These are phyloP conservation scores for Trididemnum miniatum DNA, from an alignment of 23 tunicate genomes.

Conservation along the genomic window DNA sequence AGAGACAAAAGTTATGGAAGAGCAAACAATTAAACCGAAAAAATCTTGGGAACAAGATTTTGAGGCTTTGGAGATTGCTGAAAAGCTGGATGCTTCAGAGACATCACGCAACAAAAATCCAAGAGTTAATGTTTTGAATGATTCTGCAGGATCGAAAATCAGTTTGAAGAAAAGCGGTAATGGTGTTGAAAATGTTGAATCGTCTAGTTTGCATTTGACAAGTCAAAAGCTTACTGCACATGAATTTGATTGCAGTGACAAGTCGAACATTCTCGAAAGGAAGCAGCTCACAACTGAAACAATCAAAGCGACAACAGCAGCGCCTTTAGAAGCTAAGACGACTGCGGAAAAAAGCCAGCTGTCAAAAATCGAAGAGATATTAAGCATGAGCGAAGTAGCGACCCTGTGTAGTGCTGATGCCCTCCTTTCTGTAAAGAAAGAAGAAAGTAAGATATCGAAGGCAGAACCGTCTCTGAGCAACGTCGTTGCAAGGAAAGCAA, in stretches of 20 bases:
- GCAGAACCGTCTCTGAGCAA: background rate
- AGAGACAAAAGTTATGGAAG: too few relatives aligned
- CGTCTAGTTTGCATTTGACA: too few relatives aligned
- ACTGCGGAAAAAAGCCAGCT: background rate
- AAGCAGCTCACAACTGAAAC: too few relatives aligned
- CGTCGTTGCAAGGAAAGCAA: background rate
- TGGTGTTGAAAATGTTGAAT: too few relatives aligned
- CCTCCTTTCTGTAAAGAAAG: background rate
- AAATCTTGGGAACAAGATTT: too few relatives aligned
- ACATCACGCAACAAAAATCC: background rate
- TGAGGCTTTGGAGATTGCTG: too few relatives aligned
- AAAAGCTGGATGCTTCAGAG: too few relatives aligned
- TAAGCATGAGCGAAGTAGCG: background rate
- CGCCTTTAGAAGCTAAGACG: background rate
- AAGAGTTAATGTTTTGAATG: background rate
- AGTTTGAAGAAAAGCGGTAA: background rate
- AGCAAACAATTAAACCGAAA: too few relatives aligned
- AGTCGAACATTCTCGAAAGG: too few relatives aligned
- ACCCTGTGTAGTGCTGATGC: background rate
- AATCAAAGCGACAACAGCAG: background rate
- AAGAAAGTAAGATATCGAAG: background rate
- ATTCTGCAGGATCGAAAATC: background rate
- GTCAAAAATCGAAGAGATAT: background rate
- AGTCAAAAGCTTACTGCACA: too few relatives aligned
- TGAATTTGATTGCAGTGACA: too few relatives aligned